These are phyloP conservation scores for Chrysaora quinquecirrha DNA, from an alignment of 30 jellyfish, hydroid and myxozoan genomes.

Conservation along the genomic window DNA sequence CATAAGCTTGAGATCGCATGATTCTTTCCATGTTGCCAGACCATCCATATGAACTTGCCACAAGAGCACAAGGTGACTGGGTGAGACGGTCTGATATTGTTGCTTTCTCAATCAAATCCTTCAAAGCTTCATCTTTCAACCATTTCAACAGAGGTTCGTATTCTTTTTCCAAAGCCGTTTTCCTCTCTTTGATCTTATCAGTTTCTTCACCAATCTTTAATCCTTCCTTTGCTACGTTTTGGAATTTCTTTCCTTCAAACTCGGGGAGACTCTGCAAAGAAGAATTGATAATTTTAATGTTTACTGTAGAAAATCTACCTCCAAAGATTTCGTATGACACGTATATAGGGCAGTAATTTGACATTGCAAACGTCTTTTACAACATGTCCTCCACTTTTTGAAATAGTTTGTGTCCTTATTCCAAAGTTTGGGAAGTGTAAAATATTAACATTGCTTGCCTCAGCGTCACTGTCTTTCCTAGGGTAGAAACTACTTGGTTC, in stretches of 20 bases:
- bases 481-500: too few relatives aligned
- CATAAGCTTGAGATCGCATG: conserved; percentile 99
- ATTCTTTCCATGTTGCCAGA: conserved; percentile 99
- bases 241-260: conserved; percentile 99
- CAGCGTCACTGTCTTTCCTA: too few relatives aligned
- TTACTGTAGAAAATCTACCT: too few relatives aligned
- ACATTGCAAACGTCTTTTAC: too few relatives aligned
- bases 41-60: conserved; percentile 99
- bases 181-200: conserved; percentile 81
- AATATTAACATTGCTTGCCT: too few relatives aligned
- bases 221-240: conserved; percentile 99
- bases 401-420: too few relatives aligned
- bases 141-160: conserved; percentile 96
- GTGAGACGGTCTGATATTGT: conserved; percentile 93
- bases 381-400: too few relatives aligned
- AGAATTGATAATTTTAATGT: too few relatives aligned
- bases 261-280: conserved; percentile 89
- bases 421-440: too few relatives aligned
- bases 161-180: conserved; percentile 94
- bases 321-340: too few relatives aligned
- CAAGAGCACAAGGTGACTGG: conserved; percentile 97
- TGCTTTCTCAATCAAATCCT: conserved; percentile 93
- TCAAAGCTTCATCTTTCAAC: conserved; percentile 93
- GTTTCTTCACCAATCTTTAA: conserved; percentile 92
- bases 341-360: too few relatives aligned